Conservation (phyloP, 2,888 invertebrate genomes). For the Clepsis dumicolana region DNA sequence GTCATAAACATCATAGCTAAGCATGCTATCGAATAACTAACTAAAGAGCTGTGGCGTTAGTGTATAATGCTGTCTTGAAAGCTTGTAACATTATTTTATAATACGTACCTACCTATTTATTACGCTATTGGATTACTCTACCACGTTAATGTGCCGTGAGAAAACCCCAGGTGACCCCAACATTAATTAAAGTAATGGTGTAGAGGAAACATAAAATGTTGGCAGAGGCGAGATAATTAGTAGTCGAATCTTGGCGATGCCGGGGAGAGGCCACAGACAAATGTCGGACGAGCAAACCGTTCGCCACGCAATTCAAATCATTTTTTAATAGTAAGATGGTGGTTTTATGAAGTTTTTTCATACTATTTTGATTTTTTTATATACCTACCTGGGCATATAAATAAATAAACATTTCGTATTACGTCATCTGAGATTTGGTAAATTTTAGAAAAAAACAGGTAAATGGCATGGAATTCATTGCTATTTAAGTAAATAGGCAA, state of each 20-base stretch:
- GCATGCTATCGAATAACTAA: constrained; percentile 12
- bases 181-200: constrained; percentile 82
- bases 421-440: too few relatives aligned
- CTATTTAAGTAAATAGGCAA: too few relatives aligned
- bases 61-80: constrained; percentile 23
- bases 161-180: constrained; percentile 71
- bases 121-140: constrained; percentile 49
- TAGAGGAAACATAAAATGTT: constrained; percentile 79
- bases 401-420: too few relatives aligned
- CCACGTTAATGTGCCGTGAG: constrained; percentile 74
- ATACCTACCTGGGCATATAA: too few relatives aligned
- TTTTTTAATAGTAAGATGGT: too few relatives aligned
- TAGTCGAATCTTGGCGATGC: constrained; percentile 71
- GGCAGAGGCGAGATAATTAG: constrained; percentile 76
- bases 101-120: constrained; percentile 24
- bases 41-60: constrained; percentile 1
- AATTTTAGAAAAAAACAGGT: too few relatives aligned
- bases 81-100: constrained; percentile 19
- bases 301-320: not conserved
- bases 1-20: not conserved
- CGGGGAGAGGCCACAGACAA: constrained; percentile 12
- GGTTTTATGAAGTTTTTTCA: too few relatives aligned
- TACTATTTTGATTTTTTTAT: too few relatives aligned
- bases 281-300: constrained; percentile 31
- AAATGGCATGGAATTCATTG: too few relatives aligned